Evolutionary conservation across 2,113 vertebrate genomes (phyloP).

Genomic region (Hystrix cristata): DNA sequence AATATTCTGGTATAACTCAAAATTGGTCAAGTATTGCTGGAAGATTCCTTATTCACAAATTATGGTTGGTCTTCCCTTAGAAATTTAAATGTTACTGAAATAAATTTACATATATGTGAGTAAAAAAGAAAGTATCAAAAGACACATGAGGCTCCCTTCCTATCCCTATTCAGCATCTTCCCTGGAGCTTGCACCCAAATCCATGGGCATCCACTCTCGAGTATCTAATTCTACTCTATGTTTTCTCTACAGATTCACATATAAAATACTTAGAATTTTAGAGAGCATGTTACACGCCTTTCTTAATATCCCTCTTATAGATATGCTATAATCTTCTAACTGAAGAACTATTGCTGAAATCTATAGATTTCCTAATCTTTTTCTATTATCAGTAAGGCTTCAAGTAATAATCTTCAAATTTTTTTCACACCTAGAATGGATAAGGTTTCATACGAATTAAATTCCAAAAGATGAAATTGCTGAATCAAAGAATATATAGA

Average conservation of each 20-base stretch:
- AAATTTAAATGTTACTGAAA: conserved; percentile 15
- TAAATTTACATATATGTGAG: conserved; percentile 12
- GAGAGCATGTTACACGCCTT: neutral
- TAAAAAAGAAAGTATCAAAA: conserved; percentile 4
- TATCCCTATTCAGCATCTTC: neutral
- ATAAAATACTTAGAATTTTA: neutral
- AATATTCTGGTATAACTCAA: neutral
- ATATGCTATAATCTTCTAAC: neutral
- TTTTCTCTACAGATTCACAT: neutral
- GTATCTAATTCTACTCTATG: neutral
- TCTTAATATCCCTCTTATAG: neutral
- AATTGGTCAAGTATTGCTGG: neutral
- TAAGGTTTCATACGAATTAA: neutral
- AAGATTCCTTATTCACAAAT: conserved; percentile 24
- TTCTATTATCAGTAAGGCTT: conserved; percentile 15
- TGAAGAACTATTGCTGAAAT: neutral
- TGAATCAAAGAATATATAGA: neutral
- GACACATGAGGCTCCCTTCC: neutral
- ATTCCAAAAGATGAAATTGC: neutral
- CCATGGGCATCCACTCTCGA: neutral
- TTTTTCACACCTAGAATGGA: neutral
- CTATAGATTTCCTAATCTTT: neutral
- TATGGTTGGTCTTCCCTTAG: neutral
- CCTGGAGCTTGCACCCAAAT: neutral
- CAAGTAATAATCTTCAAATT: neutral